Base-by-base conservation (phyloP, 1,140 invertebrate genomes). In the Solenopsis invicta region DNA sequence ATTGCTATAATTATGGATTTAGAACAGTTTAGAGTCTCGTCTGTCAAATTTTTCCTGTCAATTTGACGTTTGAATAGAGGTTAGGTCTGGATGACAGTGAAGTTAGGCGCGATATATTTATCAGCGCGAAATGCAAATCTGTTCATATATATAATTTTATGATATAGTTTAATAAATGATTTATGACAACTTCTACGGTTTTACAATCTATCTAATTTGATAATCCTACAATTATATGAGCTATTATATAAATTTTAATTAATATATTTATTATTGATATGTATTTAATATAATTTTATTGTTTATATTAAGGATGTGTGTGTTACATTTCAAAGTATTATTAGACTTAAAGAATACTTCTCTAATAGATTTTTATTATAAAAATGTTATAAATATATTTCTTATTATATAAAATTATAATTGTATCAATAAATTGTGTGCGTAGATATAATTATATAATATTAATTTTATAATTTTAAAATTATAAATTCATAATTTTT, bases 51-150 rank as follows among this genome's bases (percentile, higher is more conserved):
- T 71, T 34, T 24, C 5, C 10, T 41, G 24, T 76, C 12, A 54
- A 8, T 41, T 41, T 41, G 34, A 50, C 4, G 13, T 6, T 37
- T 37, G 48, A 12, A 41, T 41, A 8, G 5, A 52, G 29, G 29
- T 29, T 59, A 84, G 76, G 76, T 88, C 87, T 29, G 29, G 29
- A 84, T 66, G 52, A 45, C 50, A 18, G 29, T 74, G 72, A 67
- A 77, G 69, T 78, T 37, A 54, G 56, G 45, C 21, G 45, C 21
- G 56, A 54, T 41, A 54, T 41, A 12, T 45, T 34, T 59, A n/a
- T 21, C 34, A 80, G 86, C 59, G 50, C 75, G 86, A 82, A 88
- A 87, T 87, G 34, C 64, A 48, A 89, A 76, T 64, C 74, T 86
- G 29, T 29, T 12, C 41, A 41, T 41, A 6, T 8, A 8, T 41